Evolutionary conservation across 2,888 invertebrate species (phyloP), one percentile per base, ranked within the genome.

Genomic region (Nematopogon swammerdamellus): DNA sequence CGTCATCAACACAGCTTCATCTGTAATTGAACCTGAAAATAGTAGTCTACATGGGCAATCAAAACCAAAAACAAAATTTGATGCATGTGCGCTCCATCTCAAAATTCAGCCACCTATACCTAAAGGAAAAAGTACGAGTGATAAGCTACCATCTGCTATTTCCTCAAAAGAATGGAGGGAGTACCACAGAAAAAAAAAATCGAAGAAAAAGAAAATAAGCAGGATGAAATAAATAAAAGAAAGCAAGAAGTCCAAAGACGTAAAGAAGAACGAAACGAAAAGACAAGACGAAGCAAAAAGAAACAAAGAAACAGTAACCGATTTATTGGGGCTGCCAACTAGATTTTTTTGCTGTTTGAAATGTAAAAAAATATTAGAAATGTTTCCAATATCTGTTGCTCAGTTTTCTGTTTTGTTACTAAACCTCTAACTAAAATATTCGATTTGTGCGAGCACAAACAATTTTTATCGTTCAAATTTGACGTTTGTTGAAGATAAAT

Each of bases 71-170:
- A 51, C 44, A 30, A 18, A 19, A 18, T 46, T 19, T n/a, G 48
- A 16, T 48, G 42, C 19, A 48, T 18, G 16, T 48, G 42, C 17
- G 19, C 36, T 16, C 19, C 48, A 14, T 42, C 48, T 43, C 48
- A 43, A 43, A 48, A 18, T 42, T 48, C 47, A 36, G 19, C 48
- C 19, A 45, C 19, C 45, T 45, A 17, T 45, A 16, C 10, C 17
- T 45, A 18, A 45, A 25, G 25, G 25, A 25, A 25, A 25, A 25
- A 25, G 25, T 8, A 25, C 4, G 25, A 25, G 8, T 25, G 17
- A 45, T 45, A 45, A 18, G 19, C 19, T 45, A 19, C 16, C 45
- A 18, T 18, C 18, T 45, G 45, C 45, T 11, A 45, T 17, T 18
- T 45, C 45, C 19, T 45, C 45, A 45, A 18, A 45, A 17, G 45